Base-by-base conservation (phyloP, 2,113 vertebrate species). In the Caloenas nicobarica region DNA sequence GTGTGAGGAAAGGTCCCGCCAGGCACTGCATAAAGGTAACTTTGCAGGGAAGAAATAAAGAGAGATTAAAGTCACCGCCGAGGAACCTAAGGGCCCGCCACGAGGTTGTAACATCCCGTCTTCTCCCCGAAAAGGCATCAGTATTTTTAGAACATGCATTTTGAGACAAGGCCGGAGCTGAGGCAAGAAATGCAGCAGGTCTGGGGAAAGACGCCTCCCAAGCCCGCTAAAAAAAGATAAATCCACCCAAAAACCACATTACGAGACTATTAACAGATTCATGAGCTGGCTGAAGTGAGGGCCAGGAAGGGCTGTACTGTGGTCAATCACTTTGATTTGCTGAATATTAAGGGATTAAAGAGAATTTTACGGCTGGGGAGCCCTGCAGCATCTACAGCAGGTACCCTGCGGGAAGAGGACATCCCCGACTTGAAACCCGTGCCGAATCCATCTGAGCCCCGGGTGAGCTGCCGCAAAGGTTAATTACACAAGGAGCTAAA, bases 281-380 rank as follows among this genome's bases (percentile, higher is more conserved):
- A 54, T 0, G 1, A 53, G 31, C 11, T 14, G 6, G 13, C 11
- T 1, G 4, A 34, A 36, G 42, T 0, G 2, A 70, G 40, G 33
- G 22, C 23, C 34, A 70, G 26, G 29, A 54, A 38, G 66, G 40
- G 33, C 72, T 62, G 46, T 29, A 16, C 42, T 33, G 34, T 11
- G 50, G 29, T 33, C 11, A 60, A 44, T 61, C 42, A 50, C 16
- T 66, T 31, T 0, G 0, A 78, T 16, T 79, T 28, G 53, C 25
- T 78, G 46, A 66, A 57, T 58, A 50, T 50, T 34, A 58, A 33
- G 54, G 50, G n/a, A 84, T 29, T 13, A 40, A 81, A 54, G 46
- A 36, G 38, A 74, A 46, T 7, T 56, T 18, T 26, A 64, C 9
- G 29, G 5, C 8, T 6, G 0, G 24, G 21, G 42, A 88, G 33